A percentile compares a stretch with the other conserved stretches of the same genome.
Conservation (phyloP, 2,113 vertebrate species). For the Taurulus bubalis region DNA sequence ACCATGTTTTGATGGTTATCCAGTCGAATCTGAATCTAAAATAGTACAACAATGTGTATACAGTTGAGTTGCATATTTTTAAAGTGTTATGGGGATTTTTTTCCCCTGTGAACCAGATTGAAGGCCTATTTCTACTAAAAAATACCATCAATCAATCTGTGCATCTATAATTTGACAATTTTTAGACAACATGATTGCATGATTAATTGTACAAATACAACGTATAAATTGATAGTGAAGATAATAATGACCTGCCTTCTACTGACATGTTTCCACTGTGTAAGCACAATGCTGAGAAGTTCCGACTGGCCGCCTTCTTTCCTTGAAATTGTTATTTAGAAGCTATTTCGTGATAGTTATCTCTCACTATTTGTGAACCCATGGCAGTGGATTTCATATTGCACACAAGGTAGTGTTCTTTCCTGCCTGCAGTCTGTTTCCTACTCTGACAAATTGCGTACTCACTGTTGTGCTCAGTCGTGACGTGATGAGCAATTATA, state of each 20-base stretch:
- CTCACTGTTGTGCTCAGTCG: slow-evolving; percentile 34
- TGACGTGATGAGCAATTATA: slow-evolving; percentile 34
- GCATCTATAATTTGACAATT: not conserved
- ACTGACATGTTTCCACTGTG: not conserved
- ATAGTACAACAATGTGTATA: too few relatives aligned
- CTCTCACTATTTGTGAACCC: slow-evolving; percentile 14
- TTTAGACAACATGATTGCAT: not conserved
- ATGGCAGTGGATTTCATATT: slow-evolving; percentile 44
- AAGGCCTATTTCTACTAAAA: too few relatives aligned
- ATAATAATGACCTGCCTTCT: not conserved
- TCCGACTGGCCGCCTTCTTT: not conserved
- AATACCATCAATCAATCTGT: too few relatives aligned
- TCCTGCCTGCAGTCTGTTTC: slow-evolving; percentile 18
- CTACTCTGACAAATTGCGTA: slow-evolving; percentile 50
- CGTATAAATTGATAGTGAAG: not conserved
- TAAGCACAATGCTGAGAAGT: not conserved
- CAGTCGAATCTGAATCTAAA: too few relatives aligned
- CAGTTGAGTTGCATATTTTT: too few relatives aligned
- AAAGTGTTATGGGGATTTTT: too few relatives aligned
- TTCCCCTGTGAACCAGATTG: too few relatives aligned
- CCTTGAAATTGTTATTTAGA: not conserved
- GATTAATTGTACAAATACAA: not conserved
- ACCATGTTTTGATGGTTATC: too few relatives aligned
- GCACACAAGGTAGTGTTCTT: slow-evolving; percentile 32
- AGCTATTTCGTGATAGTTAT: slow-evolving; percentile 28